A percentile compares a stretch with the other conserved stretches of the same genome.
phyloP scores from a whole-genome alignment of 2,888 invertebrate genomes.

The Sylvicola cinctus region DNA sequence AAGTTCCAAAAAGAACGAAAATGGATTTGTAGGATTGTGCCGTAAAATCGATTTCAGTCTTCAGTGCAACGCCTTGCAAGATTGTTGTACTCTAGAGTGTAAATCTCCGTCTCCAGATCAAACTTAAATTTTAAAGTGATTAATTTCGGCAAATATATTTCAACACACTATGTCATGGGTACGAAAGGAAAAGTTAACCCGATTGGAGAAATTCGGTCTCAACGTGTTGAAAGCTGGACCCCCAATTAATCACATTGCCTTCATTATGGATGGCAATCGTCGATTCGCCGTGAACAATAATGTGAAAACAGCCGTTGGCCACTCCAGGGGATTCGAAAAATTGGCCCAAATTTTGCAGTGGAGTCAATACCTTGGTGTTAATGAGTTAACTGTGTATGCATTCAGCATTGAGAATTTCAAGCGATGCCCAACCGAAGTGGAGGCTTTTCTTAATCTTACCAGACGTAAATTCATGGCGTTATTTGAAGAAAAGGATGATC shows the following conservation, averaged over 20 bases:
- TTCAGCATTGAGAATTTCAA: slow-evolving; percentile 99
- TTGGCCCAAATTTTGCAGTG: slow-evolving; percentile 55
- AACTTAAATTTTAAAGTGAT: no score
- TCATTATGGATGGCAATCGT: slow-evolving; percentile 98
- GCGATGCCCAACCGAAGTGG: slow-evolving; percentile 72
- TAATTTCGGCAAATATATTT: no score
- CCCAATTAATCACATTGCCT: slow-evolving; percentile 79
- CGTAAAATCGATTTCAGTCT: no score
- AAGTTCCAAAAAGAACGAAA: no score
- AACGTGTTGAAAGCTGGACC: slow-evolving; percentile 59
- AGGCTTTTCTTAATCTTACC: slow-evolving; percentile 70
- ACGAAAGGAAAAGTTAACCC: slow-evolving; percentile 47
- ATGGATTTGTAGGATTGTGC: no score
- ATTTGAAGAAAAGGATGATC: slow-evolving; percentile 59
- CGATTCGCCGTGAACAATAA: slow-evolving; percentile 70
- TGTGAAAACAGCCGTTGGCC: slow-evolving; percentile 58
- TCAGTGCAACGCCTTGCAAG: no score
- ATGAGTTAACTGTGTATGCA: slow-evolving; percentile 94
- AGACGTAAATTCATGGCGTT: slow-evolving; percentile 65
- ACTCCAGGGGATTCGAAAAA: slow-evolving; percentile 64
- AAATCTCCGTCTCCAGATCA: no score
- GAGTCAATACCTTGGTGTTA: slow-evolving; percentile 78
- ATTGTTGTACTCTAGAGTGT: no score
- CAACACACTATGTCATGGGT: slow-evolving; percentile 81
- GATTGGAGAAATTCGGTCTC: slow-evolving; percentile 53